Evolutionary conservation across 2,888 invertebrate genomes (phyloP).

Genomic region (Hedychridium roseum): DNA sequence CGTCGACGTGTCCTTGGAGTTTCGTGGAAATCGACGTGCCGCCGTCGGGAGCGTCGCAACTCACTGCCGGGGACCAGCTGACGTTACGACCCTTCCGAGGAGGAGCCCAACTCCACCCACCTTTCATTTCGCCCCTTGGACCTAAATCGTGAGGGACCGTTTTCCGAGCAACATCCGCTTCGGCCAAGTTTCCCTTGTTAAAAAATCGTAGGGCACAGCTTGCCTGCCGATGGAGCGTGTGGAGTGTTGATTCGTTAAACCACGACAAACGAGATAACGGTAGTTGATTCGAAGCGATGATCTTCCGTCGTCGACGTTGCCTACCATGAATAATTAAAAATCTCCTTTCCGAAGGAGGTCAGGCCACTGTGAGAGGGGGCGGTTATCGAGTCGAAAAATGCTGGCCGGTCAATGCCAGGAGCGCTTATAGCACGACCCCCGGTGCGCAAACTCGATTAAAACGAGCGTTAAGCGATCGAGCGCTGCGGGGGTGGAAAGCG

Average conservation of each 20-base stretch:
- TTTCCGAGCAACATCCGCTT: slow-evolving; percentile 35
- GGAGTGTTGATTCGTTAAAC: slow-evolving; percentile 17
- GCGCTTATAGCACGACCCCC: slow-evolving; percentile 36
- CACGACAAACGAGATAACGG: not conserved
- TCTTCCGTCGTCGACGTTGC: too few species aligned
- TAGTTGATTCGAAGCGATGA: not conserved
- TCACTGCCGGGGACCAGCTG: slow-evolving; percentile 46
- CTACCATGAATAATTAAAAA: slow-evolving; percentile 1
- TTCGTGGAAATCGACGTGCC: slow-evolving; percentile 31
- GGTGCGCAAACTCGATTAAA: slow-evolving; percentile 55
- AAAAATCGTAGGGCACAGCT: slow-evolving; percentile 6
- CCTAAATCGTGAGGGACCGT: slow-evolving; percentile 34
- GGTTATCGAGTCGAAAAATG: not conserved
- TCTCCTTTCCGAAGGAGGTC: too few species aligned
- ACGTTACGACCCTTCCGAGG: slow-evolving; percentile 40
- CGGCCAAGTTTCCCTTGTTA: slow-evolving; percentile 21
- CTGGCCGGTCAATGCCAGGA: slow-evolving; percentile 11
- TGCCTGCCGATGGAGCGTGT: too few species aligned
- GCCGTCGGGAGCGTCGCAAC: slow-evolving; percentile 33
- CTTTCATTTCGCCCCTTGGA: slow-evolving; percentile 29
- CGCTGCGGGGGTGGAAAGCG: slow-evolving; percentile 52
- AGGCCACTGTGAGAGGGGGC: too few species aligned
- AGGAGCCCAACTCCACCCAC: slow-evolving; percentile 27
- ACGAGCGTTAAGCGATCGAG: slow-evolving; percentile 58
- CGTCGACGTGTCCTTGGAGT: slow-evolving; percentile 26